phyloP scores from a whole-genome alignment of 2,888 invertebrate species.

The Hyppa rectilinea region DNA sequence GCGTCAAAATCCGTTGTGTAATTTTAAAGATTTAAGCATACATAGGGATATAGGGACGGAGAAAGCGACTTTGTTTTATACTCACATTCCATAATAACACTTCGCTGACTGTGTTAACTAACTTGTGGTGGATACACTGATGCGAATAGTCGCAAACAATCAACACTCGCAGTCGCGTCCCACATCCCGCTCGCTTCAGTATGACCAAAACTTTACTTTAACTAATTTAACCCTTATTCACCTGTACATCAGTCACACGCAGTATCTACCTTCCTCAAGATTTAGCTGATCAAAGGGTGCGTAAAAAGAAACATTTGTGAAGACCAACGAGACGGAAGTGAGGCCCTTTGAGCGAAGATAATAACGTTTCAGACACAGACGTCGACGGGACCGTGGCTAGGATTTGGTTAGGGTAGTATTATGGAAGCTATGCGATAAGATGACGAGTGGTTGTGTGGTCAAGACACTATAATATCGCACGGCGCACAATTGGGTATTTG shows the following conservation, averaged over 20 bases:
- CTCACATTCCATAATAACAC: no score
- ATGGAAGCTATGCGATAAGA: conserved; percentile 44
- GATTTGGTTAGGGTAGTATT: conserved; percentile 74
- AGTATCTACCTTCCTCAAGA: conserved; percentile 44
- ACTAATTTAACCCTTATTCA: conserved; percentile 31
- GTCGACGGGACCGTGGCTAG: conserved; percentile 69
- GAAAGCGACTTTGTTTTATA: no score
- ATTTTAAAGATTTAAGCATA: no score
- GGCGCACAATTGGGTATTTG: no score
- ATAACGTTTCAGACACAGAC: conserved; percentile 86
- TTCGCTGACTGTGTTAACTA: not conserved
- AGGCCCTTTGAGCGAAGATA: conserved; percentile 86
- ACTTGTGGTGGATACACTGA: not conserved
- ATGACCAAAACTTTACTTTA: not conserved
- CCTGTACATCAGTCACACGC: conserved; percentile 48
- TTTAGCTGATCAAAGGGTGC: conserved; percentile 62
- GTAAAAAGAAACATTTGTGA: conserved; percentile 83
- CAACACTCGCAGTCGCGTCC: not conserved
- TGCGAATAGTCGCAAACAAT: not conserved
- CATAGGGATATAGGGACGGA: no score
- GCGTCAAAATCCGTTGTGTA: no score
- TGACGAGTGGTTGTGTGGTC: not conserved
- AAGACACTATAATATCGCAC: not conserved
- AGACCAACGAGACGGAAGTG: conserved; percentile 83
- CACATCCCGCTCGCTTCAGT: not conserved